Base-by-base conservation (phyloP, 2,888 invertebrate genomes). In the Ferrisia virgata region DNA sequence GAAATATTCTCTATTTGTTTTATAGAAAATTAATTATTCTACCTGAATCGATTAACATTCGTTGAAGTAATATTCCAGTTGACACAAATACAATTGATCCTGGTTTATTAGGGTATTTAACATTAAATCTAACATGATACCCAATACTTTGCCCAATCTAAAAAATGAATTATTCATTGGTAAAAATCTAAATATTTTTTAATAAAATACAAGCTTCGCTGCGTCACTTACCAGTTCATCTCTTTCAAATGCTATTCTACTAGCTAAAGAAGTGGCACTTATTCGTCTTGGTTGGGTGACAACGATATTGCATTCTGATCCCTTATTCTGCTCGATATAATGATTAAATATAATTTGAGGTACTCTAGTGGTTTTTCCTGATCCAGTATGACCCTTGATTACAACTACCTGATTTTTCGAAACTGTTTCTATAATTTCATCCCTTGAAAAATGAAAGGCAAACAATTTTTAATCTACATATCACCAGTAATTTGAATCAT, bases 281-380 rank as follows among this genome's bases (percentile, higher is more conserved):
- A 94, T 92, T 79, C 93, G 88, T 4, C 94, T 89, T 0, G 94
- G 94, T 85, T 94, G 92, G 0, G 93, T 91, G 0, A 94, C 91
- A 0, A 93, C 88, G 0, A 93, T 91, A 3, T 91, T 89, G 47
- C 92, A 92, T 0, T 89, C 87, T 0, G 89, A 88, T 1, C 90
- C 91, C 79, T 87, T 87, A 0, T 88, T 88, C 64, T 87, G 86
- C 82, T 86, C 86, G 2, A 89, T 88, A 88, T 88, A 93, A 86
- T 86, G 88, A 89, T 92, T 91, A 83, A 92, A 86, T 64, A 92
- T 89, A 86, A 90, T 91, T 64, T 93, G 92, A 0, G 94, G 94
- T 8, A 92, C 91, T 82, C 93, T 91, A 0, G 93, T 93, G 31
- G 93, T 93, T 87, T 94, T 94, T 0, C 94, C 94, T 87, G 93